Evolutionary conservation across 2,888 invertebrate genomes (phyloP).

Genomic region (Drosophila stalkeri): DNA sequence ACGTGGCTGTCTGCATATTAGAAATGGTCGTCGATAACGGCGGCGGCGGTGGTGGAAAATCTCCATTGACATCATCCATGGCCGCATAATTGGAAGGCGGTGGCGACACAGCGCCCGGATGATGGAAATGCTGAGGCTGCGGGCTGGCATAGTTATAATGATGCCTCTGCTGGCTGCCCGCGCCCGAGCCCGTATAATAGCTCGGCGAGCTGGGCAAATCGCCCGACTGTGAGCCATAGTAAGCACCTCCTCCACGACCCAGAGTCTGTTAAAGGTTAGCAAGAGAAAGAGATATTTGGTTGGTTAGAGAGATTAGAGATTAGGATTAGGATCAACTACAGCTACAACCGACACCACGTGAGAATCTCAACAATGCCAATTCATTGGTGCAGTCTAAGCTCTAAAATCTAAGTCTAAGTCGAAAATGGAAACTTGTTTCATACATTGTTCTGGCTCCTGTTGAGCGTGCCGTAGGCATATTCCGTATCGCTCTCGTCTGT

Average conservation of each 20-base stretch:
- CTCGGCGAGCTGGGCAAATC: constrained; percentile 83
- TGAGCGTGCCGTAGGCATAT: constrained; percentile 82
- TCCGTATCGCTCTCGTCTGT: constrained; percentile 88
- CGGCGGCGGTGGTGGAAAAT: constrained; percentile 84
- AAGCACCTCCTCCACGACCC: constrained; percentile 81
- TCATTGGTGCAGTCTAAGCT: constrained; percentile 40
- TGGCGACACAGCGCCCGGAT: constrained; percentile 84
- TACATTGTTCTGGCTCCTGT: constrained; percentile 84
- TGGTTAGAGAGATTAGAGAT: constrained; percentile 66
- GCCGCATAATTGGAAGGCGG: constrained; percentile 77
- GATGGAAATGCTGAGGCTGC: constrained; percentile 84
- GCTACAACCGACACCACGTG: constrained; percentile 56
- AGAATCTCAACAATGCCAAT: constrained; percentile 65
- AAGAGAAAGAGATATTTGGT: constrained; percentile 49
- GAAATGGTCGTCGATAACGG: constrained; percentile 84
- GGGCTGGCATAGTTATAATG: constrained; percentile 79
- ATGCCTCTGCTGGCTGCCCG: constrained; percentile 78
- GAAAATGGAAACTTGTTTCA: constrained; percentile 52
- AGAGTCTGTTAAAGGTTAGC: constrained; percentile 79
- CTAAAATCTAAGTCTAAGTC: constrained; percentile 14
- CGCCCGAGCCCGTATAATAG: constrained; percentile 63
- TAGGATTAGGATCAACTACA: constrained; percentile 43
- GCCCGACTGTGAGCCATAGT: constrained; percentile 67
- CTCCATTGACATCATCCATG: constrained; percentile 72
- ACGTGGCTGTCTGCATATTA: constrained; percentile 83